Percentiles rank a stretch among this genome's conserved stretches.
Evolutionary conservation across 2,113 vertebrate genomes (phyloP).

Genomic region (Ariopsis seemanni): DNA sequence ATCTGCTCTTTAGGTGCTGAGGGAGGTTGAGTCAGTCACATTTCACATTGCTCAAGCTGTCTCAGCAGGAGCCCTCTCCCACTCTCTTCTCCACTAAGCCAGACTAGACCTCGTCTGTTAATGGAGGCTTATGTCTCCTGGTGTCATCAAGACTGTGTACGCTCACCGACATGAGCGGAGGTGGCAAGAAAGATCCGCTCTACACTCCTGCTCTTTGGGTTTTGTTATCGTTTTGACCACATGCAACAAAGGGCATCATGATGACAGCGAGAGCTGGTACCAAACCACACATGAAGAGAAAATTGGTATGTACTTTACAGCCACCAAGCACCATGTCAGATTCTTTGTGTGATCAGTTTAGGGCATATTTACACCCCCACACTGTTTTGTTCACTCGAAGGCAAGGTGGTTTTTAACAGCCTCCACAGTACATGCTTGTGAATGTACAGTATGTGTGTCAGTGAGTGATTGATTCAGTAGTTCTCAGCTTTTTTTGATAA

Average conservation of each 20-base stretch:
- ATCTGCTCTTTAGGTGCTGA: conserved; percentile 50
- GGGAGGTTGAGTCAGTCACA: conserved; percentile 46
- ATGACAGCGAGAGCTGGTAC: conserved; percentile 44
- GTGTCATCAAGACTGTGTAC: conserved; percentile 10
- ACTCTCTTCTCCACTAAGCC: conserved; percentile 24
- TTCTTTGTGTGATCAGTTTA: conserved; percentile 44
- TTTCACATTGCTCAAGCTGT: conserved; percentile 49
- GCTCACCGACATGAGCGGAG: conserved; percentile 32
- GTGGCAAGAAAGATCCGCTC: conserved; percentile 34
- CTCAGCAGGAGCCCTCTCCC: conserved; percentile 45
- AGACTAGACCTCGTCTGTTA: conserved; percentile 19
- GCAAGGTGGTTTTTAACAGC: conserved; percentile 30
- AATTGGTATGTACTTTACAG: conserved; percentile 52
- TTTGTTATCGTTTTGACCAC: conserved; percentile 17
- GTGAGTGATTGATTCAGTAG: background rate
- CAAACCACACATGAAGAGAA: conserved; percentile 46
- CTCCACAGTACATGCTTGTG: conserved; percentile 26
- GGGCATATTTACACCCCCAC: conserved; percentile 53
- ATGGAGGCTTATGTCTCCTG: conserved; percentile 40
- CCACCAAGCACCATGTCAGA: conserved; percentile 34
- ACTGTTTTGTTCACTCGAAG: conserved; percentile 49
- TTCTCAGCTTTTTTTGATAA: background rate
- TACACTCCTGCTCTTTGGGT: conserved; percentile 20
- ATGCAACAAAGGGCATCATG: conserved; percentile 34
- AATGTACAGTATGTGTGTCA: conserved; percentile 27